phyloP scores from a whole-genome alignment of 2,888 invertebrate genomes.

The Lasioglossum marginatum region DNA sequence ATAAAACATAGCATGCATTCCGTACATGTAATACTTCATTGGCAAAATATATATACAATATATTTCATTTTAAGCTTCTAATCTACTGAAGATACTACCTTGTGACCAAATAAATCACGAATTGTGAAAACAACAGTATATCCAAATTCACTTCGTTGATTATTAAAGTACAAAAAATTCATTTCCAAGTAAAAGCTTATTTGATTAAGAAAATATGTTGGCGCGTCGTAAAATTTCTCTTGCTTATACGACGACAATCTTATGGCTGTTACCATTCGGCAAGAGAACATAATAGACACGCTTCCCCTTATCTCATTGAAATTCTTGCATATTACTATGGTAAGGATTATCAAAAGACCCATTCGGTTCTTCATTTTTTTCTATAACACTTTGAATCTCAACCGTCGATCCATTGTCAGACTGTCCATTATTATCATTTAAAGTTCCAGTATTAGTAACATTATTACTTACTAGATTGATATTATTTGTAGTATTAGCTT shows the following conservation, averaged over 20 bases:
- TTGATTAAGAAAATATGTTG: slow-evolving; percentile 59
- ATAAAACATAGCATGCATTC: slow-evolving; percentile 59
- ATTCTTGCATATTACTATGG: slow-evolving; percentile 78
- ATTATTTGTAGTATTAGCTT: slow-evolving; percentile 65
- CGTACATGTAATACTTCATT: slow-evolving; percentile 66
- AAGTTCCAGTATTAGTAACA: slow-evolving; percentile 63
- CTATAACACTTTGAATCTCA: slow-evolving; percentile 81
- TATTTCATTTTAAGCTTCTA: slow-evolving; percentile 51
- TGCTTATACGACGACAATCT: slow-evolving; percentile 82
- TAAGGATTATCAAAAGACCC: slow-evolving; percentile 79
- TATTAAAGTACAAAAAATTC: slow-evolving; percentile 70
- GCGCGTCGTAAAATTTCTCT: slow-evolving; percentile 69
- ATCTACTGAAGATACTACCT: slow-evolving; percentile 54
- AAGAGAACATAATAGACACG: slow-evolving; percentile 84
- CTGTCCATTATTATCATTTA: slow-evolving; percentile 75
- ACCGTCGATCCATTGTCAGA: slow-evolving; percentile 76
- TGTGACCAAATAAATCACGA: slow-evolving; percentile 35
- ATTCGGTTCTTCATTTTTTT: slow-evolving; percentile 76
- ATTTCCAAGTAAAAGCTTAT: slow-evolving; percentile 45
- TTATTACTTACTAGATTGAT: slow-evolving; percentile 63
- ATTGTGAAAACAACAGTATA: slow-evolving; percentile 59
- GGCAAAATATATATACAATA: slow-evolving; percentile 63
- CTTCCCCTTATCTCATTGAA: slow-evolving; percentile 84
- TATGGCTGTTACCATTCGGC: slow-evolving; percentile 84
- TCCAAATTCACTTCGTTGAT: slow-evolving; percentile 46